A percentile compares a stretch with the other conserved stretches of the same genome.
Evolutionary conservation across 2,888 invertebrate species (phyloP).

Genomic region (Nowickia ferox): DNA sequence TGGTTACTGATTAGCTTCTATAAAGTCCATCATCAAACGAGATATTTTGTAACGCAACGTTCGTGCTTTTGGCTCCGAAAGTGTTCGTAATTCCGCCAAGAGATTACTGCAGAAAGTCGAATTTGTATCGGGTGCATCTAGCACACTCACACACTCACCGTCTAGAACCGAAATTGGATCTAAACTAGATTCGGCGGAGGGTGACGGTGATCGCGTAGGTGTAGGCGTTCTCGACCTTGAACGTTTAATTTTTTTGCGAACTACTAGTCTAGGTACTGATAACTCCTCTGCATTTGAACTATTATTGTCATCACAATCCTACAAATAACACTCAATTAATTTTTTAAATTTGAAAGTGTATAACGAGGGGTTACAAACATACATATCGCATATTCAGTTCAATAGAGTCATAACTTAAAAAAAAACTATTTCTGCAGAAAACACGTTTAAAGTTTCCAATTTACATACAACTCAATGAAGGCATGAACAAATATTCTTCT

Average conservation of each 20-base stretch:
- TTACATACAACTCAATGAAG: too few relatives aligned
- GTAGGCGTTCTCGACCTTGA: not conserved
- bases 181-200: not conserved
- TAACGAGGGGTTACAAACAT: not conserved
- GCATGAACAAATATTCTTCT: too few relatives aligned
- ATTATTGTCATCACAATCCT: conserved; percentile 11
- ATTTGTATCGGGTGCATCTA: conserved; percentile 16
- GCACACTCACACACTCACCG: not conserved
- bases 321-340: not conserved
- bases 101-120: conserved; percentile 22
- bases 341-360: not conserved
- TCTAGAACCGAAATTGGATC: conserved; percentile 18
- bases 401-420: too few relatives aligned
- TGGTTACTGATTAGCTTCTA: not conserved
- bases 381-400: too few relatives aligned
- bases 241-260: not conserved
- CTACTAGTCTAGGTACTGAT: not conserved
- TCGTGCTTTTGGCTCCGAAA: conserved; percentile 3
- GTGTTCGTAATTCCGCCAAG: conserved; percentile 29
- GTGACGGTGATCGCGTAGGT: not conserved
- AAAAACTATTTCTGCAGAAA: too few relatives aligned
- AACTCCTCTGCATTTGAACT: not conserved
- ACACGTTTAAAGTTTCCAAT: too few relatives aligned
- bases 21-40: conserved; percentile 37
- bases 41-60: conserved; percentile 15